Conservation (phyloP, 2,797 vertebrate species). For the Harpagifer antarcticus region DNA sequence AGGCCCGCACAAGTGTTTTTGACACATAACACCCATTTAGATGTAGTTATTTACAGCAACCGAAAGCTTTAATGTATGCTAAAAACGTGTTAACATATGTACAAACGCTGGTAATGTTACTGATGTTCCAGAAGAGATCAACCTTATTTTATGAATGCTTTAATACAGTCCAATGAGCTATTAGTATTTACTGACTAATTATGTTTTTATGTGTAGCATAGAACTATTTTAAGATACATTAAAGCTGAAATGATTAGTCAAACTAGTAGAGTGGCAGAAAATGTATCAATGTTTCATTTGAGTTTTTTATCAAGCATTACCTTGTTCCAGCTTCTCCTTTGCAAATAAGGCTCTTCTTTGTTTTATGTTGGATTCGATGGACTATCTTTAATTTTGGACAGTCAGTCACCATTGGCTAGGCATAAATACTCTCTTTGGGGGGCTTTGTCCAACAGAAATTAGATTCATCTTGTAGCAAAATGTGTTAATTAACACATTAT, state of each 20-base stretch:
- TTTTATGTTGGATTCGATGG: not conserved
- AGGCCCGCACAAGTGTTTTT: slow-evolving; percentile 16
- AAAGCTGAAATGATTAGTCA: not conserved
- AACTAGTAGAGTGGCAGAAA: not conserved
- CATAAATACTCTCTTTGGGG: too few species aligned
- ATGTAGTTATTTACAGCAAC: not conserved
- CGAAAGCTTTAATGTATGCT: too few species aligned
- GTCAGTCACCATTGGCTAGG: not conserved
- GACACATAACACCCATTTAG: not conserved
- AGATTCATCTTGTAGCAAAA: too few species aligned
- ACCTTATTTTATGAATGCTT: not conserved
- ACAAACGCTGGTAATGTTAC: not conserved
- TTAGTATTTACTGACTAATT: not conserved
- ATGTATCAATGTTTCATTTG: not conserved
- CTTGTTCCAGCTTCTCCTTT: not conserved
- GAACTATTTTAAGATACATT: not conserved
- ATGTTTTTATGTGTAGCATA: not conserved
- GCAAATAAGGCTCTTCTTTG: not conserved
- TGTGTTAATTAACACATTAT: too few species aligned
- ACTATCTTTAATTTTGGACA: not conserved
- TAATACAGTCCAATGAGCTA: not conserved
- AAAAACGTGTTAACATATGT: too few species aligned
- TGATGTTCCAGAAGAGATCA: not conserved
- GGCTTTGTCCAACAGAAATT: too few species aligned
- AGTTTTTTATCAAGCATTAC: not conserved